Base-by-base conservation (phyloP, 1,140 invertebrate species). In the Bactericera cockerelli region DNA sequence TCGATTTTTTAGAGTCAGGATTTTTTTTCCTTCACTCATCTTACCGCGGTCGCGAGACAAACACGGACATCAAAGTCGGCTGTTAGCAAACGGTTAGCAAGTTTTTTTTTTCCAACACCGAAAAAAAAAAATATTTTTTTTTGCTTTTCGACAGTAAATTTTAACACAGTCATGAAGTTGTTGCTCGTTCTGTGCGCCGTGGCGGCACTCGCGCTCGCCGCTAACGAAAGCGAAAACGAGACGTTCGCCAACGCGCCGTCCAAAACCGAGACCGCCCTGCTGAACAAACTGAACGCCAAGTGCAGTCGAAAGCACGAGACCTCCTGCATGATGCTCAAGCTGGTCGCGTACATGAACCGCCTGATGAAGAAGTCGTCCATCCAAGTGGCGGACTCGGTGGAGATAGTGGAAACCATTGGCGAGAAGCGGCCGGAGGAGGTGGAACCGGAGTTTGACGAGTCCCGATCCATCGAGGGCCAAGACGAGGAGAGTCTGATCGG, bases 341-440 rank as follows among this genome's bases (percentile, higher is more conserved):
- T 87, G 59, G 81, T 87, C 2, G 82, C 81, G 1, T 87, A 88
- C 66, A 85, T 87, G 73, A 87, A 89, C 70, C 76, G 81, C 55
- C 76, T 89, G 65, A 71, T 88, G 67, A 84, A 87, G 68, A 89
- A 87, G 60, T 81, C 83, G 0, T 79, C 81, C 53, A 77, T 88
- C 63, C 82, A 86, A 65, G 67, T 86, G 2, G 79, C 80, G 24
- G 84, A 87, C 25, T 83, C 84, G 62, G 73, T 88, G 42, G 81
- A 86, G 69, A 83, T 89, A 54, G 80, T 81, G 6, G 82, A 87
- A 68, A 84, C 82, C n/a, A 60, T 63, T 11, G 10, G 55, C 1
- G 62, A 59, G n/a, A 49, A 49, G 19, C 14, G 38, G 59, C 8
- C 55, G 60, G 31, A 59, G 55, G 22, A 63, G 65, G 14, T 26